Conservation (phyloP, 2,797 vertebrate genomes). For the Micromesistius poutassou region DNA sequence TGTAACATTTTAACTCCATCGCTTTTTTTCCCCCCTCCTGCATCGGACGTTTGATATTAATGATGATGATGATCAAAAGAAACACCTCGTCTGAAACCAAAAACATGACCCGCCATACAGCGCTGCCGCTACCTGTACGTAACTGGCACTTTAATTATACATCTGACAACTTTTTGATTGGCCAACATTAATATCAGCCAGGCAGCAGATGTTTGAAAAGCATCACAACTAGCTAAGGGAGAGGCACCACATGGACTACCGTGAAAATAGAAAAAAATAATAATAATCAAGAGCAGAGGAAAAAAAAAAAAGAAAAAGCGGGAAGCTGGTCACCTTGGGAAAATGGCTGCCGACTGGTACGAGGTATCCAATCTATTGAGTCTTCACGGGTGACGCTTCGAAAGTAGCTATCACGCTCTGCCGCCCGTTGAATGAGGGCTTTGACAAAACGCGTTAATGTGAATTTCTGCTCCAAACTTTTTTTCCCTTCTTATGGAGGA, state of each 20-base stretch:
- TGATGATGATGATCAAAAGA: conserved; percentile 70
- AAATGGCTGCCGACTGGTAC: conserved; percentile 6
- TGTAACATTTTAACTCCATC: conserved; percentile 31
- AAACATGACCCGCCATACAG: conserved; percentile 63
- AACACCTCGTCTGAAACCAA: conserved; percentile 53
- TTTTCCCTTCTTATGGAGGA: not conserved
- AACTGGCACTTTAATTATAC: conserved; percentile 66
- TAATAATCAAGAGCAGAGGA: conserved; percentile 3
- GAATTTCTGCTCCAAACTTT: not conserved
- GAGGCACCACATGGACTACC: conserved; percentile 36
- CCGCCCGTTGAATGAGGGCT: not conserved
- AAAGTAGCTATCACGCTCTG: conserved; percentile 9
- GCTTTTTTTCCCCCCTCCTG: conserved; percentile 5
- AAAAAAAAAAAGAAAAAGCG: conserved; percentile 10
- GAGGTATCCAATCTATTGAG: conserved; percentile 14
- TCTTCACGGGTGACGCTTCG: not conserved
- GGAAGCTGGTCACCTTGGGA: conserved; percentile 46
- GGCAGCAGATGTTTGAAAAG: conserved; percentile 57
- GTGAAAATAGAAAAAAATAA: conserved; percentile 25
- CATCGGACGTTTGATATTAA: conserved; percentile 43
- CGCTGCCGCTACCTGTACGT: conserved; percentile 43
- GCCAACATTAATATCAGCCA: conserved; percentile 63
- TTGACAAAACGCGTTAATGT: not conserved
- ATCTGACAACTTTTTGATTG: conserved; percentile 65
- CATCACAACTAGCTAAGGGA: conserved; percentile 37